Evolutionary conservation across 2,797 vertebrate genomes (phyloP).

Genomic region (Notolabrus celidotus): DNA sequence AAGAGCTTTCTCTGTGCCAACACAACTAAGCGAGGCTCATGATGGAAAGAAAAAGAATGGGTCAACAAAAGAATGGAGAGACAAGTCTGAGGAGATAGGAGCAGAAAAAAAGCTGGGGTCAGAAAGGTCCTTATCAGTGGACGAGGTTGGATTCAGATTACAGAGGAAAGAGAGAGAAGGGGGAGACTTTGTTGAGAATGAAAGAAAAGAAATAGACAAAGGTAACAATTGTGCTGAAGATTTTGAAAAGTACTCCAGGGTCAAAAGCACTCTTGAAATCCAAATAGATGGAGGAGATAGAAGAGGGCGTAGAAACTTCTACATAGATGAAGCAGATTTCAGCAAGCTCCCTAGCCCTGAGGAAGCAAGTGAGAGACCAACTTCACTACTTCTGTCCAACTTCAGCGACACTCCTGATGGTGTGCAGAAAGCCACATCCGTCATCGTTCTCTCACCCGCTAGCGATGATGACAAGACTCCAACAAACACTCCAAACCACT

Average conservation of each 20-base stretch:
- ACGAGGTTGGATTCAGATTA: slow-evolving; percentile 52
- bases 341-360: slow-evolving; percentile 46
- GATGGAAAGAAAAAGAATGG: slow-evolving; percentile 59
- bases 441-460: slow-evolving; percentile 26
- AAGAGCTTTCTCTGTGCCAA: slow-evolving; percentile 76
- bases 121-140: slow-evolving; percentile 63
- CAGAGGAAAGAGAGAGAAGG: slow-evolving; percentile 20
- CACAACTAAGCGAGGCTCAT: slow-evolving; percentile 26
- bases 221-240: not conserved
- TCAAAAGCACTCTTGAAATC: slow-evolving; percentile 46
- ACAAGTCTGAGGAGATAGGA: slow-evolving; percentile 30
- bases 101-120: slow-evolving; percentile 46
- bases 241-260: slow-evolving; percentile 36
- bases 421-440: slow-evolving; percentile 4
- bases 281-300: slow-evolving; percentile 27
- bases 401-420: slow-evolving; percentile 18
- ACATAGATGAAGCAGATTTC: slow-evolving; percentile 72
- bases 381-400: not conserved
- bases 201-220: not conserved
- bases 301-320: slow-evolving; percentile 2
- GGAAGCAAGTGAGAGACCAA: slow-evolving; percentile 9
- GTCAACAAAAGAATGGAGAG: slow-evolving; percentile 52
- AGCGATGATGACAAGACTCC: slow-evolving; percentile 74
- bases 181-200: slow-evolving; percentile 25
- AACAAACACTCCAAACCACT: slow-evolving; percentile 66